Base-by-base conservation (phyloP, 2,888 invertebrate species). In the Pseudoips prasinana region DNA sequence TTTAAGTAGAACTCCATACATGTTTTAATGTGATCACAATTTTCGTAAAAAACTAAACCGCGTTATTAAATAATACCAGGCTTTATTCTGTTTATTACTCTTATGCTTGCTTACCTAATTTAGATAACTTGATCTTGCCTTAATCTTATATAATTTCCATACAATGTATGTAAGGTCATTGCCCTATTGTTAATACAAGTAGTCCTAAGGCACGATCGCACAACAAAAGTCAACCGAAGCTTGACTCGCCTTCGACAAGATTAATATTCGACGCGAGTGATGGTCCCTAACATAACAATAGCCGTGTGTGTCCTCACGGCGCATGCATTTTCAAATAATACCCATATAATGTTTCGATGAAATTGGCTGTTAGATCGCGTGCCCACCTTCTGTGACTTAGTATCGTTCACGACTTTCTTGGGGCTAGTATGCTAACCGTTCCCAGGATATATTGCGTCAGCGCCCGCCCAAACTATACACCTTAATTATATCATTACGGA, bases 281-380 rank as follows among this genome's bases (percentile, higher is more conserved):
- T 77, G 68, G 74, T 67, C 67, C 67, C 65, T 72, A 69, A 71
- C 74, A 73, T 72, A 76, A 85, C 85, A 85, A 84, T 85, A 71
- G 82, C 61, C 65, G 65, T 63, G 68, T 67, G 73, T 68, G 52
- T 58, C 60, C 68, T 73, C 77, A 73, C 75, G 70, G 77, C 82
- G 84, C 83, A 79, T 85, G 85, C 81, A 85, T 87, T 84, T 83
- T 76, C 77, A 77, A 75, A 83, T 86, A 88, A 87, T 84, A 75
- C 78, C 87, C 86, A 84, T 88, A 85, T 81, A 80, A 84, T 81
- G 84, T 76, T 82, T 66, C 77, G 77, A 84, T 83, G 74, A 81
- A 78, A 85, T 84, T 77, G 83, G 68, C 74, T 76, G 61, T 65
- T 72, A 64, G 69, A 63, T 75, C 65, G 72, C 78, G 74, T 71